Base-by-base conservation (phyloP, 1,140 invertebrate genomes). In the Microplitis demolitor region DNA sequence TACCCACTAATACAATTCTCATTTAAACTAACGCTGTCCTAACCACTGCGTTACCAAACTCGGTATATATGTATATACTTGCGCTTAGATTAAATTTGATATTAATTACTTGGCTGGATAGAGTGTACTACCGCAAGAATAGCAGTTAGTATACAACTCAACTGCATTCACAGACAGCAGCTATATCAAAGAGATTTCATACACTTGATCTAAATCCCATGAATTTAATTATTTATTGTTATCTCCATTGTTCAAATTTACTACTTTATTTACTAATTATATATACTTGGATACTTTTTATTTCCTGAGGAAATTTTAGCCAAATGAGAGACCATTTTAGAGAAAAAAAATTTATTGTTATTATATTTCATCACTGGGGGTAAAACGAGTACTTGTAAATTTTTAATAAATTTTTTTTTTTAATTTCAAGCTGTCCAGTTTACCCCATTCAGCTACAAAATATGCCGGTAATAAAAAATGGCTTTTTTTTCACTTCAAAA, bases 61-160 rank as follows among this genome's bases (percentile, higher is more conserved):
- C 14, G 60, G 60, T 62, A 76, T 61, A 67, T 73, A 54, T 60
- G 64, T 71, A 70, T 71, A 72, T 70, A 73, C 68, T 74, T 69
- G 56, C 72, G 77, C 72, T 78, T 74, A 73, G 74, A 74, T 77
- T 75, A 77, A 72, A 78, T 78, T 78, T 75, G 74, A 74, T 77
- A 77, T 77, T 78, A 78, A 78, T 78, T 78, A 72, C 74, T 73
- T 72, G 72, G 56, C 67, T 69, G 56, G 45, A 31, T 50, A 53
- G 31, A 31, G 54, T 24, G 24, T 67, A 62, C 56, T 70, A 62
- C 68, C 58, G 50, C 54, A 60, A 67, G 34, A 16, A 64, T 35
- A 24, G 14, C 24, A 58, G 16, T 58, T 45, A 45, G 39, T 45
- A 45, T 45, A 45, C 39, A 45, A 45, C 53, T 58, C 31, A 24